Evolutionary conservation across 2,797 vertebrate species (phyloP).

Genomic region (Sebastes steindachneri): DNA sequence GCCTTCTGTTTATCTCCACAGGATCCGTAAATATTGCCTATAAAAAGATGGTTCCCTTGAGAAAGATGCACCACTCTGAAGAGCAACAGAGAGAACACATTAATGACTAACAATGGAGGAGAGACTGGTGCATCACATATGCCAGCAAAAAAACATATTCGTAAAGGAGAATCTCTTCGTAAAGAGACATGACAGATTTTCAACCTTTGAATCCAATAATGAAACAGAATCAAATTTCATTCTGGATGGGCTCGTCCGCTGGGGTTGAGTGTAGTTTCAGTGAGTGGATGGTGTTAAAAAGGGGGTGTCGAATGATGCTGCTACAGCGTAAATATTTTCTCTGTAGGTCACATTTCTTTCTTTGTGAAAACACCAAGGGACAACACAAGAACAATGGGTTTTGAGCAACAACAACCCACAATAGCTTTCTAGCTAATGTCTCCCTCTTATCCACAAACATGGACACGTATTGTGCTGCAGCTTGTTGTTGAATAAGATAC

Average conservation of each 20-base stretch:
- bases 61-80: neutral
- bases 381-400: neutral
- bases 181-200: neutral
- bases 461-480: no score
- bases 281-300: neutral
- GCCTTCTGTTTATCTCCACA: neutral
- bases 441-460: neutral
- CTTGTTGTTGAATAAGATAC: neutral
- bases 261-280: neutral
- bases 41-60: slow-evolving; percentile 7
- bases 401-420: neutral
- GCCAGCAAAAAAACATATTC: neutral
- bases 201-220: neutral
- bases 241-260: neutral
- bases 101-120: slow-evolving; percentile 2
- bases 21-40: neutral
- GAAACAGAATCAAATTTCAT: neutral
- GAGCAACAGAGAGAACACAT: neutral
- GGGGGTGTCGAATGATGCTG: neutral
- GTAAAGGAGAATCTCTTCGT: neutral
- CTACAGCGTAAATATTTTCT: neutral
- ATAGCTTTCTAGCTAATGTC: neutral
- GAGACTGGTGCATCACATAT: neutral
- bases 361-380: neutral
- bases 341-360: neutral